Percentiles rank a stretch among this genome's conserved stretches.
These are phyloP conservation scores for Pedionomus torquatus DNA, from an alignment of 2,113 vertebrate genomes.

Conservation along the genomic window DNA sequence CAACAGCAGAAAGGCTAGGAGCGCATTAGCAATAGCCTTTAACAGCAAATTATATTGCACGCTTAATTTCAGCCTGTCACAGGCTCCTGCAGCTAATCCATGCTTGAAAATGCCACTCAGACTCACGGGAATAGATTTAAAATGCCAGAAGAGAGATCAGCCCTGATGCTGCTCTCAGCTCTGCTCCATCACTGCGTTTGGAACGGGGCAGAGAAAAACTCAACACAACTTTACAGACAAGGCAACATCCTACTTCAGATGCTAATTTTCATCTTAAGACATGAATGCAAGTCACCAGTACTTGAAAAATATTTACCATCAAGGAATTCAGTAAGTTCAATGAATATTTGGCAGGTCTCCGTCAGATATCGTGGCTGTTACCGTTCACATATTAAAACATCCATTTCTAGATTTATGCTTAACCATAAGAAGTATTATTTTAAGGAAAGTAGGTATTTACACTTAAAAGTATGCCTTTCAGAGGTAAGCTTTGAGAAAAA, in stretches of 20 bases:
- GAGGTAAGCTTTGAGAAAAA: not conserved
- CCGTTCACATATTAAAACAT: not conserved
- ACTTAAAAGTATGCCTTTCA: not conserved
- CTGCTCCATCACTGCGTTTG: rapidly evolving
- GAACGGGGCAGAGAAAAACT: not conserved
- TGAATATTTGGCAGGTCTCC: not conserved
- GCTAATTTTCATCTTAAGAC: not conserved
- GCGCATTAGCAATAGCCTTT: not conserved
- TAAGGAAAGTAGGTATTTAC: not conserved
- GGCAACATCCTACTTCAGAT: not conserved
- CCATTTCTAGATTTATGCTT: not conserved
- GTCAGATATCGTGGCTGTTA: not conserved
- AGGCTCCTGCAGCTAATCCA: not conserved
- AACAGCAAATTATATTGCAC: not conserved
- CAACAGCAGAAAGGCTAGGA: not conserved
- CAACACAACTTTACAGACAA: not conserved
- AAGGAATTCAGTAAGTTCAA: not conserved
- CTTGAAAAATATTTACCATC: not conserved
- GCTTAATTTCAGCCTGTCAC: not conserved
- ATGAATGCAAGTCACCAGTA: not conserved
- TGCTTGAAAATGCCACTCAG: not conserved
- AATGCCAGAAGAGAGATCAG: not conserved
- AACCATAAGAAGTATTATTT: not conserved
- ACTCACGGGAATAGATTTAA: not conserved
- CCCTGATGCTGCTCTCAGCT: not conserved